Evolutionary conservation across 2,113 vertebrate genomes (phyloP).

Genomic region (Chunga burmeisteri): DNA sequence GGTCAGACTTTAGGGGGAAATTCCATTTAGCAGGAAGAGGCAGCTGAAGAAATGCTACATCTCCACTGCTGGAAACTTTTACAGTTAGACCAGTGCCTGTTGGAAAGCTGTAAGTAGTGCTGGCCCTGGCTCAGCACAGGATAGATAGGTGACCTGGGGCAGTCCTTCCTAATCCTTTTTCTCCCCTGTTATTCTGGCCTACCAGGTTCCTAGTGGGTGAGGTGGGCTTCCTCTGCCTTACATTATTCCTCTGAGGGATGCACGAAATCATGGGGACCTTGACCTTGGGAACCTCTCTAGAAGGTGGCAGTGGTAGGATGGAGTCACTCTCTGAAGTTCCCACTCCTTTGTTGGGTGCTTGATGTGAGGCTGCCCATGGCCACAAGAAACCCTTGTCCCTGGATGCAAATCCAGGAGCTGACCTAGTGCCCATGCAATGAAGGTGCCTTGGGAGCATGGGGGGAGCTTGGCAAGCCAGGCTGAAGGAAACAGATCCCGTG

Average conservation of each 20-base stretch:
- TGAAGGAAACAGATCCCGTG: not conserved
- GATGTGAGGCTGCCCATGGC: not conserved
- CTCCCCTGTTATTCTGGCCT: fast-evolving
- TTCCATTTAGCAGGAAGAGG: not conserved
- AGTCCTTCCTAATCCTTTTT: not conserved
- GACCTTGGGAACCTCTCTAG: not conserved
- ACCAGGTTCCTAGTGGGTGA: not conserved
- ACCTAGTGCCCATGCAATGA: not conserved
- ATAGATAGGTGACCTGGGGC: too few species aligned
- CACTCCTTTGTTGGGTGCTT: not conserved
- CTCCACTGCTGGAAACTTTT: not conserved
- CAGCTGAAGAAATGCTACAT: not conserved
- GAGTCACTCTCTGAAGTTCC: not conserved
- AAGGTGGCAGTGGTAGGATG: not conserved
- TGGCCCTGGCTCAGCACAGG: not conserved
- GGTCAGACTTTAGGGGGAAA: not conserved
- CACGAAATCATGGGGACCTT: not conserved
- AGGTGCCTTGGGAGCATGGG: not conserved
- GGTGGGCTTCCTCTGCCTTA: not conserved
- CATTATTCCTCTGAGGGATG: not conserved
- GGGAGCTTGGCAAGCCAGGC: not conserved
- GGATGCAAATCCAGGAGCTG: not conserved
- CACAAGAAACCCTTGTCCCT: not conserved
- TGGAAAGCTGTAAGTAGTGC: not conserved
- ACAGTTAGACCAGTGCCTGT: not conserved